Percentiles rank a stretch among this genome's conserved stretches.
These are phyloP conservation scores for Leuciscus idus DNA, from an alignment of 2,113 vertebrate genomes.

Conservation along the genomic window DNA sequence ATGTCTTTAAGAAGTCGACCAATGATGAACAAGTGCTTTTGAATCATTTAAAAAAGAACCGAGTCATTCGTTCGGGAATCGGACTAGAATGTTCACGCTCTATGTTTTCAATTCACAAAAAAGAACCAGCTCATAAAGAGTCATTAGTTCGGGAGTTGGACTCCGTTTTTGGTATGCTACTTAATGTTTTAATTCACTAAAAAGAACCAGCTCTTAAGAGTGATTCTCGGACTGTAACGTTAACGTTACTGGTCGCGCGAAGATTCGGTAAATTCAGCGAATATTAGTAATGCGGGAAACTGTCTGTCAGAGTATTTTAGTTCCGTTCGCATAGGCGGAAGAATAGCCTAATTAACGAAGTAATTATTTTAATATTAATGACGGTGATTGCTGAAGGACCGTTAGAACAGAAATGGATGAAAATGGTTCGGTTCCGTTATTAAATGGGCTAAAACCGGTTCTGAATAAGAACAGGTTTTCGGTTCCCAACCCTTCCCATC, in stretches of 20 bases:
- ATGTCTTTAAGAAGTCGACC: not conserved
- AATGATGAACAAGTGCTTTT: not conserved
- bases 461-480: not conserved
- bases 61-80: not conserved
- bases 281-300: not conserved
- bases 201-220: not conserved
- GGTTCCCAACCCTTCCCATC: slow-evolving; percentile 39
- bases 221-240: not conserved
- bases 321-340: not conserved
- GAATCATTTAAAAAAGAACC: not conserved
- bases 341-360: not conserved
- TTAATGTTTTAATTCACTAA: not conserved
- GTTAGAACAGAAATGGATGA: not conserved
- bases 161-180: not conserved
- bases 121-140: not conserved
- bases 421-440: not conserved
- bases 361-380: not conserved
- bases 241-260: not conserved
- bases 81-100: not conserved
- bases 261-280: not conserved
- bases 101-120: not conserved
- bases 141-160: not conserved
- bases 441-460: not conserved
- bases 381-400: too few species aligned
- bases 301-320: not conserved